Evolutionary conservation across 2,113 vertebrate genomes (phyloP).

Genomic region (Xiphophorus hellerii): DNA sequence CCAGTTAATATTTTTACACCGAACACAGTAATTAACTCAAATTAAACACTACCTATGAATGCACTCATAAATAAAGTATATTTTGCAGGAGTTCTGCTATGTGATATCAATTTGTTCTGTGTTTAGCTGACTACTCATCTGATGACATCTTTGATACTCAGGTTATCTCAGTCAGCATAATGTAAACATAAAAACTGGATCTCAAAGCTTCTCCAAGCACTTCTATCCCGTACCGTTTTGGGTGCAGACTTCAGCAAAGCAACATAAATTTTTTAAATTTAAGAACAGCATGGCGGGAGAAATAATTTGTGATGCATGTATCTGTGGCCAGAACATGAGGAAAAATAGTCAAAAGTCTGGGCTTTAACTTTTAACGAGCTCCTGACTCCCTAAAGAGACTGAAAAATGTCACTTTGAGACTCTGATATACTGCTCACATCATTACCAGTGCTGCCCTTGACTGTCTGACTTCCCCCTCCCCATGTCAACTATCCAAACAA

Average conservation of each 20-base stretch:
- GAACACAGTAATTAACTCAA: no score
- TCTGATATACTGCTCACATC: constrained; percentile 14
- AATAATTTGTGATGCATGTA: not conserved
- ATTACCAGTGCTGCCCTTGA: constrained; percentile 18
- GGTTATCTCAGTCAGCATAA: not conserved
- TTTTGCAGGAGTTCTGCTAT: no score
- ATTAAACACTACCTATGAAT: no score
- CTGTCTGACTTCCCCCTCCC: not conserved
- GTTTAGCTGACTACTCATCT: not conserved
- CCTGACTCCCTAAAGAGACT: not conserved
- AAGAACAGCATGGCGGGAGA: not conserved
- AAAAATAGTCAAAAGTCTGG: no score
- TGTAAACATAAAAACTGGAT: not conserved
- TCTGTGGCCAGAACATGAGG: no score
- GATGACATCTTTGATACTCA: not conserved
- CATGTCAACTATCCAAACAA: not conserved
- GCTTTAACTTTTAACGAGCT: constrained; percentile 1
- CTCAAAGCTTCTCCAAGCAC: no score
- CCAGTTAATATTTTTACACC: no score
- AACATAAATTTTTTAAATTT: constrained; percentile 17
- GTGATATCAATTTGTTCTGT: no score
- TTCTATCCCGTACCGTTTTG: not conserved
- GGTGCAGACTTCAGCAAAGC: not conserved
- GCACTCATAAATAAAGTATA: no score
- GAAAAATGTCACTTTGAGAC: constrained; percentile 23